Evolutionary conservation across 2,113 vertebrate species (phyloP).

Genomic region (Cheilinus undulatus): DNA sequence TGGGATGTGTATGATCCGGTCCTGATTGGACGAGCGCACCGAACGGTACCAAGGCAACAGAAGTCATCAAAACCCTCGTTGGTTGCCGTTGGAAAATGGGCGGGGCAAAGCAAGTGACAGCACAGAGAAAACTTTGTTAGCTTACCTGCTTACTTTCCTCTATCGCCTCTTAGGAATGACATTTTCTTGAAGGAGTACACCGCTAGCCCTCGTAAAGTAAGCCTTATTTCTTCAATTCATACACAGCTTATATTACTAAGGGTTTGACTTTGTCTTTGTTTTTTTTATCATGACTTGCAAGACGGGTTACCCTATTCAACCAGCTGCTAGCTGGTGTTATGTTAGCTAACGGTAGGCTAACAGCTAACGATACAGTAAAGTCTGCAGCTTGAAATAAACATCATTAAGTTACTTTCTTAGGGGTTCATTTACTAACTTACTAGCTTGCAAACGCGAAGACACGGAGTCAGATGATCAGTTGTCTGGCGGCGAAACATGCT

Average conservation of each 20-base stretch:
- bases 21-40: constrained; percentile 57
- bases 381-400: background rate
- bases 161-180: constrained; percentile 18
- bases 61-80: constrained; percentile 25
- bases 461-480: background rate
- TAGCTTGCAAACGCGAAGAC: background rate
- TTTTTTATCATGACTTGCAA: background rate
- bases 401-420: background rate
- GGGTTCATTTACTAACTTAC: background rate
- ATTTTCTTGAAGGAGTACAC: background rate
- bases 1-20: background rate
- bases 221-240: background rate
- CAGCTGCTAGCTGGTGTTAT: constrained; percentile 52
- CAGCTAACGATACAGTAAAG: background rate
- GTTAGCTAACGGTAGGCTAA: constrained; percentile 37
- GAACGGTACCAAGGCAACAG: constrained; percentile 47
- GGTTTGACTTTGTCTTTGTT: background rate
- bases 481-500: background rate
- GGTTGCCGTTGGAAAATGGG: constrained; percentile 27
- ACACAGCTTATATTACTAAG: rapidly evolving
- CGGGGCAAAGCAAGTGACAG: constrained; percentile 43
- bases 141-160: constrained; percentile 56
- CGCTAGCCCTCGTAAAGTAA: constrained; percentile 29
- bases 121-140: constrained; percentile 73
- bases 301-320: background rate